Conservation (phyloP, 2,113 vertebrate genomes). For the Chaenocephalus aceratus region DNA sequence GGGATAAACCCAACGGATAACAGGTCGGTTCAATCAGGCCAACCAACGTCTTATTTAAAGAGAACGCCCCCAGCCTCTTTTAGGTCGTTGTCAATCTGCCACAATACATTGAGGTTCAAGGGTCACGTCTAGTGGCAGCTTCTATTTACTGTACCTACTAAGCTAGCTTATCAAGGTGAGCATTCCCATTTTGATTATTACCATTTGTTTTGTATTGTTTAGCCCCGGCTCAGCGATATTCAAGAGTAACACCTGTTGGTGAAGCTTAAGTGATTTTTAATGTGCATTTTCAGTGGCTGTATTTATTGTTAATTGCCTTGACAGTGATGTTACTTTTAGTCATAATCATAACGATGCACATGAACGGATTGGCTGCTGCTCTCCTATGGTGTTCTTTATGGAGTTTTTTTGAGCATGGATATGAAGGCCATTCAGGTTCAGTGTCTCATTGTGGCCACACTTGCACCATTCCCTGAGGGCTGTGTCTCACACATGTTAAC, state of each 20-base stretch:
- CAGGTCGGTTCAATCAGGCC: constrained; percentile 19
- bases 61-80: constrained; percentile 5
- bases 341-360: constrained; percentile 24
- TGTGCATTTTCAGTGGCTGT: constrained; percentile 45
- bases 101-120: constrained; percentile 4
- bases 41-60: neutral
- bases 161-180: constrained; percentile 35
- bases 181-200: constrained; percentile 1
- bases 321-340: constrained; percentile 48
- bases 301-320: constrained; percentile 51
- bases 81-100: constrained; percentile 9
- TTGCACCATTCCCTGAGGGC: constrained; percentile 15
- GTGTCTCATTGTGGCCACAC: neutral
- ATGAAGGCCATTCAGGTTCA: neutral
- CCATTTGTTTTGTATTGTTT: constrained; percentile 47
- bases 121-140: constrained; percentile 16
- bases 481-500: constrained; percentile 49
- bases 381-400: neutral
- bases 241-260: constrained; percentile 52
- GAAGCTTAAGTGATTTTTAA: constrained; percentile 58
- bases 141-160: constrained; percentile 15
- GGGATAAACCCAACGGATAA: constrained; percentile 22
- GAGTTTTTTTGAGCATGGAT: constrained; percentile 11
- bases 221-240: neutral
- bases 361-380: constrained; percentile 22